Percentiles rank a stretch among this genome's conserved stretches.
Conservation (phyloP, 2,888 invertebrate genomes). For the Cheilosia vulpina region DNA sequence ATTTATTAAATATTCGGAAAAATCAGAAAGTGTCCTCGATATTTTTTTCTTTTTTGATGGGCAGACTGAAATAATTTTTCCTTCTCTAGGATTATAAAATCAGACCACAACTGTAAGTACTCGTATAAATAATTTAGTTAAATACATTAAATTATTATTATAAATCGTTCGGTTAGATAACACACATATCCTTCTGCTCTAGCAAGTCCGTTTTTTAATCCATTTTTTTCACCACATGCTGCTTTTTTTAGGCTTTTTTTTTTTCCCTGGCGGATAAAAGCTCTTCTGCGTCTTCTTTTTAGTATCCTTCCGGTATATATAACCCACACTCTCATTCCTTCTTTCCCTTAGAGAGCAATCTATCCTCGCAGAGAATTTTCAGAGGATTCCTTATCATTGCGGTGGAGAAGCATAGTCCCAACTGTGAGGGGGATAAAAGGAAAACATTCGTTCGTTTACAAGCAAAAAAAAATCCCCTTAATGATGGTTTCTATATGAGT, state of each 20-base stretch:
- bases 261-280: conserved; percentile 31
- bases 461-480: conserved; percentile 9
- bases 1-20: conserved; percentile 10
- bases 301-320: conserved; percentile 38
- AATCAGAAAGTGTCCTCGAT: not conserved
- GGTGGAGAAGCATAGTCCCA: conserved; percentile 10
- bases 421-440: conserved; percentile 31
- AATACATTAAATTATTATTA: not conserved
- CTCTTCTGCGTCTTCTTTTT: conserved; percentile 11
- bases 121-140: conserved; percentile 31
- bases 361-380: conserved; percentile 9
- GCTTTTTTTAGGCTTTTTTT: conserved; percentile 22
- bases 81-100: conserved; percentile 48
- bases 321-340: not conserved
- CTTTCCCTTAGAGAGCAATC: conserved; percentile 29
- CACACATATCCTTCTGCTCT: conserved; percentile 8
- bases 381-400: conserved; percentile 24
- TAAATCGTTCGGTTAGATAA: conserved; percentile 47
- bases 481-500: conserved; percentile 18
- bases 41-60: not conserved
- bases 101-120: conserved; percentile 47
- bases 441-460: conserved; percentile 1
- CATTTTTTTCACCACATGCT: conserved; percentile 50
- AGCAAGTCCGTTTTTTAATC: conserved; percentile 8
- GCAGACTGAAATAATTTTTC: conserved; percentile 3